Evolutionary conservation across 2,888 invertebrate genomes (phyloP), one percentile per base, ranked within the genome.

Genomic region (Epicampocera succincta): DNA sequence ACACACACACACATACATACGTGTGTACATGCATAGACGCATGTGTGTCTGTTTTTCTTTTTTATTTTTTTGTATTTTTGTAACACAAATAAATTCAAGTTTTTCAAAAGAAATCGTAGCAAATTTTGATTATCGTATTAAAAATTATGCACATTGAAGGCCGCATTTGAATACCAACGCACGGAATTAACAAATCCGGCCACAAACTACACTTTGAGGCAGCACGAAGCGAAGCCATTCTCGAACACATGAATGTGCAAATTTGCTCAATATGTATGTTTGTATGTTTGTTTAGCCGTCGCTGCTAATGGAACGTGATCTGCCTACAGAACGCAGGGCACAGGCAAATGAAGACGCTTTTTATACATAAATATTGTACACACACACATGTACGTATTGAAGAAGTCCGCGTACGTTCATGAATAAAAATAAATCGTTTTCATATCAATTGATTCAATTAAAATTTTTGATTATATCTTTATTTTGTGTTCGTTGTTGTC

Each of bases 361-460:
- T 72, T 52, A 72, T 40, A 52, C 42, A 61, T 50, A 44, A 11
- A 42, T 21, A 21, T 52, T 40, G 50, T 61, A 66, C 50, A 42
- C 40, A 29, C 44, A 33, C 9, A 52, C n/a, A n/a, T n/a, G n/a
- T n/a, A n/a, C 5, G 25, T 25, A 25, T 25, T 2, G 21, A 71
- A 48, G 15, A 38, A 21, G 15, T 19, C 38, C 21, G 46, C 42
- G 25, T 29, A 56, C 15, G n/a, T n/a, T 19, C 44, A 69, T 50
- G 42, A 44, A 33, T 48, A 50, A 66, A 19, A 66, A 58, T 58
- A 65, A 74, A 75, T 33, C 29, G 25, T 75, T 50, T 68, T 60
- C 42, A 63, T 73, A 73, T 60, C 48, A 74, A 73, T 71, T 72
- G 75, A 66, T 80, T 80, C 54, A 72, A 80, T 76, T 76, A 76